Evolutionary conservation across 2,113 vertebrate genomes (phyloP).

Genomic region (Vulpes ferrilata): DNA sequence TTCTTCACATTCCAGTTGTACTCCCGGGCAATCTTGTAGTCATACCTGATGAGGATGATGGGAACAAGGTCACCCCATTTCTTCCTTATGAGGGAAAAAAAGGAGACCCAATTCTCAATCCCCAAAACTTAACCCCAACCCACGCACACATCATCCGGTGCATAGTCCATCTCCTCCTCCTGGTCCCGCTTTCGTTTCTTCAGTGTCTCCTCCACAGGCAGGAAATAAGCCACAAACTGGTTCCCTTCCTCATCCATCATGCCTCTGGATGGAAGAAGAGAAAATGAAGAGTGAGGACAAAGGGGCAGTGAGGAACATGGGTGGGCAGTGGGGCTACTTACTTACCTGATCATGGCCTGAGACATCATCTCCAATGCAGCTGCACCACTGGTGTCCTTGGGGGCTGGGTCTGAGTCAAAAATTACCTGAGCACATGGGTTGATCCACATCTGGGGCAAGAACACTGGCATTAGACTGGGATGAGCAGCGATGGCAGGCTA

Average conservation of each 20-base stretch:
- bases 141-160: constrained; percentile 94
- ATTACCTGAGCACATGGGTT: constrained; percentile 98
- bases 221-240: constrained; percentile 97
- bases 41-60: constrained; percentile 88
- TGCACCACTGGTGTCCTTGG: constrained; percentile 92
- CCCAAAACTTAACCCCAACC: neutral
- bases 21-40: constrained; percentile 97
- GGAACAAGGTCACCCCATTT: neutral
- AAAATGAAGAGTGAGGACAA: neutral
- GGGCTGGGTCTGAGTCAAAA: constrained; percentile 96
- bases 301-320: neutral
- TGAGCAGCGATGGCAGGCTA: neutral
- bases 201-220: constrained; percentile 95
- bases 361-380: constrained; percentile 97
- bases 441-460: constrained; percentile 94
- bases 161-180: constrained; percentile 95
- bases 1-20: constrained; percentile 99
- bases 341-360: constrained; percentile 97
- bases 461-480: neutral
- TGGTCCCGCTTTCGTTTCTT: constrained; percentile 95
- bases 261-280: constrained; percentile 86
- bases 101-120: neutral
- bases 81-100: neutral
- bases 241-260: constrained; percentile 99
- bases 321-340: constrained; percentile 54